A percentile compares a stretch with the other conserved stretches of the same genome.
phyloP scores from a whole-genome alignment of 2,113 vertebrate genomes.

The Procapra przewalskii region DNA sequence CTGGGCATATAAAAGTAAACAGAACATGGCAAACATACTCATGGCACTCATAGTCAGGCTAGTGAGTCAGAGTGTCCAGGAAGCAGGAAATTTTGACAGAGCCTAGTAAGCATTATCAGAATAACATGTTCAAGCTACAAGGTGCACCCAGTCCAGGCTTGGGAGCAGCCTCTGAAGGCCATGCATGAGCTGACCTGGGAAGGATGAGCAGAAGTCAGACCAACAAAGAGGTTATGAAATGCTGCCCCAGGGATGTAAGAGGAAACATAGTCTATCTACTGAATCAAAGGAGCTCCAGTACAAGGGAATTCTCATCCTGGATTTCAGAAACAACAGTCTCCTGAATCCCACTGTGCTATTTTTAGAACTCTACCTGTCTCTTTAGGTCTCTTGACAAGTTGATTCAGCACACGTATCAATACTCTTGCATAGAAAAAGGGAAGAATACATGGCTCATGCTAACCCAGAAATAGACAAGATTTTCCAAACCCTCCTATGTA shows the following conservation, averaged over 20 bases:
- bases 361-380: not conserved
- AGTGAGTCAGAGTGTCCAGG: not conserved
- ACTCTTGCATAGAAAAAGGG: slow-evolving; percentile 1
- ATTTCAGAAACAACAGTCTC: not conserved
- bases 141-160: not conserved
- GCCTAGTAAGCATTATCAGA: not conserved
- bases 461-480: not conserved
- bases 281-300: not conserved
- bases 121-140: not conserved
- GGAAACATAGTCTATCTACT: not conserved
- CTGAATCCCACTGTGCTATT: not conserved
- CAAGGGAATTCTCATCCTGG: not conserved
- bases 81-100: not conserved
- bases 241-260: not conserved
- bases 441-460: not conserved
- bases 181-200: not conserved
- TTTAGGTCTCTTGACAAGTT: not conserved
- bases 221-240: not conserved
- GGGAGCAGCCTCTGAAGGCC: not conserved
- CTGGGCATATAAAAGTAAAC: slow-evolving; percentile 27
- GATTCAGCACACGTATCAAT: not conserved
- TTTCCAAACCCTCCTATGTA: not conserved
- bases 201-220: not conserved
- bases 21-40: not conserved
- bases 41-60: not conserved